These are phyloP conservation scores for Hoplodrina blanda DNA, from an alignment of 2,888 invertebrate genomes.

Conservation along the genomic window DNA sequence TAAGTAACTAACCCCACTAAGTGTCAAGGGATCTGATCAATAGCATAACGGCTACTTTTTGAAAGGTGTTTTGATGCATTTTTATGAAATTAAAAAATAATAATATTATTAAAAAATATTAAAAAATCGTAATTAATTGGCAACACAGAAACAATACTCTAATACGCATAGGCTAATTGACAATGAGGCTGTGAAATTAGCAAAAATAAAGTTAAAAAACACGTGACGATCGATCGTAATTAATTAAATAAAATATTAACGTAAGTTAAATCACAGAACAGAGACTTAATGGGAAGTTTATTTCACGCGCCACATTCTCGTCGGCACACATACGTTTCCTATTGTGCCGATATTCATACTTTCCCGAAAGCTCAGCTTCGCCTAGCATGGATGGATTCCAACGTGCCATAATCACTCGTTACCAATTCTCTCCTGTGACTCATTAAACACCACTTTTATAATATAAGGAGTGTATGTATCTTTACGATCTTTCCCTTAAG, in stretches of 20 bases:
- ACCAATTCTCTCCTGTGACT: slow-evolving; percentile 49
- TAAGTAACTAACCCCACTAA: slow-evolving; percentile 81
- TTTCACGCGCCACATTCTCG: slow-evolving; percentile 35
- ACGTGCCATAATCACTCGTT: slow-evolving; percentile 47
- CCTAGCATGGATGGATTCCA: slow-evolving; percentile 28
- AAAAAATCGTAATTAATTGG: slow-evolving; percentile 86
- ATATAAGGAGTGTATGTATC: slow-evolving; percentile 62
- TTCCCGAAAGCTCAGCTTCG: slow-evolving; percentile 46
- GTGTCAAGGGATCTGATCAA: slow-evolving; percentile 87
- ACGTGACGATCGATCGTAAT: slow-evolving; percentile 86
- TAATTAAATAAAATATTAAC: slow-evolving; percentile 80
- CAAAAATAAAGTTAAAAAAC: slow-evolving; percentile 83
- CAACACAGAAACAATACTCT: slow-evolving; percentile 90
- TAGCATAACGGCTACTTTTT: slow-evolving; percentile 89
- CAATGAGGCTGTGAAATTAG: slow-evolving; percentile 91
- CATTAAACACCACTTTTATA: slow-evolving; percentile 57
- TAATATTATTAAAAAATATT: slow-evolving; percentile 73
- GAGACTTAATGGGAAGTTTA: slow-evolving; percentile 63
- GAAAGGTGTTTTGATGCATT: slow-evolving; percentile 90
- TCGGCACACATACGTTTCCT: slow-evolving; percentile 52
- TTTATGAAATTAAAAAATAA: slow-evolving; percentile 80
- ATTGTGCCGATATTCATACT: slow-evolving; percentile 52
- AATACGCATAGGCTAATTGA: slow-evolving; percentile 91
- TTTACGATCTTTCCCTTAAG: slow-evolving; percentile 39
- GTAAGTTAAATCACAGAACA: slow-evolving; percentile 82